A percentile compares a stretch with the other conserved stretches of the same genome.
phyloP scores from a whole-genome alignment of 2,888 invertebrate species.

The Dynastes hyllus region DNA sequence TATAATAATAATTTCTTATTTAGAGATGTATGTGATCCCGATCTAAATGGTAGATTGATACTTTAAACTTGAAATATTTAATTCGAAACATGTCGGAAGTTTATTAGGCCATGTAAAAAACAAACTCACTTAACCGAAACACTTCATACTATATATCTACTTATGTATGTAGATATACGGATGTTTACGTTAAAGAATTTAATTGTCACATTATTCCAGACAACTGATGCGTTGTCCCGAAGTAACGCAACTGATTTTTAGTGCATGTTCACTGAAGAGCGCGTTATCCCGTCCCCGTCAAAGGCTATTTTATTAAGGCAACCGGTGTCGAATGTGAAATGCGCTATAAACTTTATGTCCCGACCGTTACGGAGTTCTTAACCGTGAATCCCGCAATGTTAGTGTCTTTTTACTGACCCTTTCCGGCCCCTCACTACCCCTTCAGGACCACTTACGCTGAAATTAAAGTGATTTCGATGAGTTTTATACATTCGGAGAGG shows the following conservation, averaged over 20 bases:
- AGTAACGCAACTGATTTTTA: constrained; percentile 49
- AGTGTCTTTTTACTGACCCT: constrained; percentile 68
- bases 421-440: constrained; percentile 67
- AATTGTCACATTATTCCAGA: constrained; percentile 48
- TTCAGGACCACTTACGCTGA: constrained; percentile 67
- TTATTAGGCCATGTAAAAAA: too few relatives aligned
- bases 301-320: constrained; percentile 70
- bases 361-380: constrained; percentile 68
- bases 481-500: constrained; percentile 58
- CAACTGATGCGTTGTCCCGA: constrained; percentile 44
- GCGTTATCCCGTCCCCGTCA: constrained; percentile 58
- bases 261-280: constrained; percentile 48
- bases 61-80: too few relatives aligned
- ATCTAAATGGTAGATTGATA: too few relatives aligned
- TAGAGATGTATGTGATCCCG: too few relatives aligned
- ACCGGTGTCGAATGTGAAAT: constrained; percentile 71
- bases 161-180: constrained; percentile 21
- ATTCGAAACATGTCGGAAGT: too few relatives aligned
- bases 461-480: constrained; percentile 63
- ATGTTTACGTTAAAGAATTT: constrained; percentile 50
- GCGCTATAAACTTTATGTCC: constrained; percentile 71
- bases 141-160: constrained; percentile 5
- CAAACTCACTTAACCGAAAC: neutral
- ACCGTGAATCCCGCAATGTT: constrained; percentile 69
- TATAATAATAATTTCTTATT: too few relatives aligned